Evolutionary conservation across 2,113 vertebrate species (phyloP).

Genomic region (Ptychochromis oligacanthus): DNA sequence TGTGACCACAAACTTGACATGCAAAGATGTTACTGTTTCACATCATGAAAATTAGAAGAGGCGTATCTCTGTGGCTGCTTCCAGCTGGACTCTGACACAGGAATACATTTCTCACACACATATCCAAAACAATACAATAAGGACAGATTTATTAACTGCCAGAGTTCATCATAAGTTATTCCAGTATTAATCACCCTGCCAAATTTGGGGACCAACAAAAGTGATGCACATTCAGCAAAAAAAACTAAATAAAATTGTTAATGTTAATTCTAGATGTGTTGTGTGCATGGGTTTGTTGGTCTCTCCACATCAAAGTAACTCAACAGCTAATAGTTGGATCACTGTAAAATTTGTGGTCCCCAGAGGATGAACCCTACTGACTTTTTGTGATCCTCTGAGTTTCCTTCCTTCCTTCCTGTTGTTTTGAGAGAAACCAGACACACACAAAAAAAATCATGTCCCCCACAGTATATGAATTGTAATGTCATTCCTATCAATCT

Average conservation of each 20-base stretch:
- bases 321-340: background rate
- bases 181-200: background rate
- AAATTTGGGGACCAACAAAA: background rate
- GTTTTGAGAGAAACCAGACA: background rate
- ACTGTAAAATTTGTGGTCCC: background rate
- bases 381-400: background rate
- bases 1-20: background rate
- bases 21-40: background rate
- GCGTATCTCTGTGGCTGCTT: background rate
- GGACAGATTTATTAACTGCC: background rate
- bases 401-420: background rate
- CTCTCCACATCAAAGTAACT: background rate
- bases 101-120: background rate
- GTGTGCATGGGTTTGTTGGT: background rate
- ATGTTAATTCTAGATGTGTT: background rate
- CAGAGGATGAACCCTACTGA: background rate
- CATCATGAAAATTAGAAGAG: constrained; percentile 1
- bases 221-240: background rate
- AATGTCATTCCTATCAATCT: background rate
- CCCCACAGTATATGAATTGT: background rate
- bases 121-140: background rate
- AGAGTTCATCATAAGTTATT: background rate
- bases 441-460: background rate
- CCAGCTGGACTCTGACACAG: background rate
- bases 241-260: background rate